These are phyloP conservation scores for Arenaria interpres DNA, from an alignment of 2,113 vertebrate genomes.

Conservation along the genomic window DNA sequence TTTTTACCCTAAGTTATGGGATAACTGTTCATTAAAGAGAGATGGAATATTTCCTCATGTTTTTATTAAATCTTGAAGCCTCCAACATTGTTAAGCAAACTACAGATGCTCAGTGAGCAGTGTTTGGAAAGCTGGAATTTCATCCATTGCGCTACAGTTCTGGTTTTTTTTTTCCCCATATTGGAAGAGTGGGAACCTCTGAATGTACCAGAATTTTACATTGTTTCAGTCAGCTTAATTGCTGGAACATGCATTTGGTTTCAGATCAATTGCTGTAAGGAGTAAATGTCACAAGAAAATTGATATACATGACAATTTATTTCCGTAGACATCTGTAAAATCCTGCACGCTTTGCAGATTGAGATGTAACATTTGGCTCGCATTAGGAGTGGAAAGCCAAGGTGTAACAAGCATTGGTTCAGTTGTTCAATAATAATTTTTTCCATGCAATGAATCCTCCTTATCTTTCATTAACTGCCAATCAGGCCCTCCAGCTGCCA, in stretches of 20 bases:
- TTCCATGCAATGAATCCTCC: slow-evolving; percentile 39
- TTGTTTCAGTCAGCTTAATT: slow-evolving; percentile 32
- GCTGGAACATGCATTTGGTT: slow-evolving; percentile 19
- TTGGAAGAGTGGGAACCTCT: background rate
- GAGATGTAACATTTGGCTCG: slow-evolving; percentile 47
- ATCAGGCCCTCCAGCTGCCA: background rate
- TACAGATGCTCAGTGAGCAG: background rate
- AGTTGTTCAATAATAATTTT: slow-evolving; percentile 26
- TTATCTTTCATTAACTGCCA: slow-evolving; percentile 50
- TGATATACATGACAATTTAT: slow-evolving; percentile 13
- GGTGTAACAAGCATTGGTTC: slow-evolving; percentile 9
- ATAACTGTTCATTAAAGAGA: background rate
- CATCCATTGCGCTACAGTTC: background rate
- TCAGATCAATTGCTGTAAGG: slow-evolving; percentile 44
- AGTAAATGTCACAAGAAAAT: slow-evolving; percentile 41
- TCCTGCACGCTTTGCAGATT: background rate
- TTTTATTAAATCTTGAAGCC: background rate
- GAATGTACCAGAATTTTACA: background rate
- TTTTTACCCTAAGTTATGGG: background rate
- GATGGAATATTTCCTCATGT: background rate
- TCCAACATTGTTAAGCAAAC: background rate
- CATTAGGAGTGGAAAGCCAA: slow-evolving; percentile 17
- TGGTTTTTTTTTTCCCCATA: rapidly evolving
- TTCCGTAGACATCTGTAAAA: slow-evolving; percentile 45
- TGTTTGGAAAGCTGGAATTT: background rate